Percentiles rank a stretch among this genome's conserved stretches.
These are phyloP conservation scores for Scaptomyza hsui DNA, from an alignment of 1,140 invertebrate genomes.

Conservation along the genomic window DNA sequence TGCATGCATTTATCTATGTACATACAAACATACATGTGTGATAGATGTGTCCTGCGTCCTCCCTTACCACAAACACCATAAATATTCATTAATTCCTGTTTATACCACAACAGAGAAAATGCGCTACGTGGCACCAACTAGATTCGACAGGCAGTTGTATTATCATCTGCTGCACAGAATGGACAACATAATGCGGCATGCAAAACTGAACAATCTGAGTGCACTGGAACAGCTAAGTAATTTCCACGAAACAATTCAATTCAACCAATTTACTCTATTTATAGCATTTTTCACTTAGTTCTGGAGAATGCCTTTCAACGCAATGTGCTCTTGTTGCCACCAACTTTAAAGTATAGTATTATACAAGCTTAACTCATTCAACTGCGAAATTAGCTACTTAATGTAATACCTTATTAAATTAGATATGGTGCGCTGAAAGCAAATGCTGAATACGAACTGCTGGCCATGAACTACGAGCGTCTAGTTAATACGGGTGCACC, in stretches of 20 bases:
- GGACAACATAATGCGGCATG: conserved; percentile 34
- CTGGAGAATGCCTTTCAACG: conserved; percentile 58
- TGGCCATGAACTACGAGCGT: conserved; percentile 51
- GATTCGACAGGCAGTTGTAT: conserved; percentile 67
- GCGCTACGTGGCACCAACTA: conserved; percentile 64
- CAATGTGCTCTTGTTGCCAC: conserved; percentile 56
- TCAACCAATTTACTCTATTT: neutral
- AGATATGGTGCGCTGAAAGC: conserved; percentile 56
- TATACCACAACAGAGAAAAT: conserved; percentile 63
- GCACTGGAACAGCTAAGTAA: conserved; percentile 45
- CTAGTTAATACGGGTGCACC: conserved; percentile 54
- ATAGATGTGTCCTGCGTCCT: conserved; percentile 34
- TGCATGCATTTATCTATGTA: conserved; percentile 22
- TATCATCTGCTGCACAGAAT: conserved; percentile 66
- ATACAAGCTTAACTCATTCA: neutral
- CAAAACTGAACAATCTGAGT: conserved; percentile 5
- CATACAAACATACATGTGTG: conserved; percentile 29
- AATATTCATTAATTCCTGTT: conserved; percentile 42
- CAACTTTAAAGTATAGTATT: conserved; percentile 40
- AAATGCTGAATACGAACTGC: conserved; percentile 67
- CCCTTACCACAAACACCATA: conserved; percentile 12
- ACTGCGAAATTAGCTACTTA: neutral
- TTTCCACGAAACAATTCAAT: neutral
- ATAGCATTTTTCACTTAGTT: conserved; percentile 34
- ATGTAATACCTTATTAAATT: neutral